Evolutionary conservation across 2,113 vertebrate species (phyloP), one percentile per base, ranked within the genome.

Genomic region (Sarotherodon lohbergeri): DNA sequence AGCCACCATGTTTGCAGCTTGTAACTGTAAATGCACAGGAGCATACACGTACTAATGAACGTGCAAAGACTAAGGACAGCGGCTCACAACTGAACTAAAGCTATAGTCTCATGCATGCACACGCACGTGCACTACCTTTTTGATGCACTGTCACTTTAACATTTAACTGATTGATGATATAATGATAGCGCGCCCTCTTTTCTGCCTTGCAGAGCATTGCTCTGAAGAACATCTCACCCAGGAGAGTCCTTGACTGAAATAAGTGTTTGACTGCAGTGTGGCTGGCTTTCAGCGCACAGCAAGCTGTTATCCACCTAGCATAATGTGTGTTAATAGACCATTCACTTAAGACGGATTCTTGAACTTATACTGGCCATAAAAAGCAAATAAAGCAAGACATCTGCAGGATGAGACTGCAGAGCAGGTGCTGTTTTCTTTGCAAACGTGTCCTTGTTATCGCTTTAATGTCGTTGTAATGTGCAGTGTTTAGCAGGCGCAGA

Each of bases 261-360:
- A 52, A 81, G 86, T 85, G 83, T 91, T 82, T 73, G 80, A 84
- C 86, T 90, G 93, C 85, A 91, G 82, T 92, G 90, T 91, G 86
- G 81, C 88, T 89, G 61, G 29, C 73, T 88, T 57, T 78, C 4
- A 61, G 76, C 36, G 57, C 87, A 86, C n/a, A 22, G 48, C 83
- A 22, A 76, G 36, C 52, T 50, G 81, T 78, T 80, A 84, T 86
- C 73, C 34, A 14, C 83, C 88, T 87, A 39, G 73, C 71, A 46
- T 87, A 90, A 93, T 84, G 63, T 39, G 76, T 83, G 83, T 91
- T 93, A 92, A 91, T 89, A 85, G 91, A 78, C 56, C 88, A 16
- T 90, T 89, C 57, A 80, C 61, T 92, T 59, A 66, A 59, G 41
- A 87, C 34, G 78, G 73, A 76, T 83, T 87, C 79, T 83, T 71